Base-by-base conservation (phyloP, 1,140 invertebrate species). In the Zaprionus ghesquierei region DNA sequence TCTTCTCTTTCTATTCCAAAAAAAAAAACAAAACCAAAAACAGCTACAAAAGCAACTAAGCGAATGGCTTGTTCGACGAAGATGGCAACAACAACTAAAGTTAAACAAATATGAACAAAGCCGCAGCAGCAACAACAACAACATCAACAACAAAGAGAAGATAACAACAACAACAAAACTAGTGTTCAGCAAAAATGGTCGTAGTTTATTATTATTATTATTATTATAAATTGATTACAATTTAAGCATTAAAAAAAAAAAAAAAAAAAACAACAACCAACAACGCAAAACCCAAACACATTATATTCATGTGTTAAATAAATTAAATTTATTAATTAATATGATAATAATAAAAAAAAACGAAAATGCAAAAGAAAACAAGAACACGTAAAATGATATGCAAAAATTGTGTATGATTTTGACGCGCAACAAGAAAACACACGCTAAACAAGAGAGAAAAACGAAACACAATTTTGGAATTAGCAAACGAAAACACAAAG, bases 141-240 rank as follows among this genome's bases (percentile, higher is more conserved):
- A 46, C 31, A 68, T 27, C 62, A 65, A 27, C 33, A 44, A 25
- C 59, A 31, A 58, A 22, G 9, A 29, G 25, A 58, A 35, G 22
- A 46, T 53, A 65, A 31, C 33, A 61, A 44, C 10, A 51, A 73
- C 38, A 65, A 35, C 22, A 68, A 53, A 59, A 56, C 51, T 62
- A 74, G 69, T 71, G 69, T 71, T 71, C 69, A 62, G 50, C 38
- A 29, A 55, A 63, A 71, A 65, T 71, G 75, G 75, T 77, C 75
- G 75, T 77, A 77, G 72, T 77, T 77, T 77, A 77, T 77, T 77
- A 77, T 77, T 69, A 72, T 71, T 69, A 75, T 75, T 71, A 76
- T 68, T 64, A n/a, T n/a, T n/a, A n/a, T n/a, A 77, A 73, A 69
- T 64, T 74, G 73, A 77, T 60, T 77, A 77, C 31, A 64, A 54